phyloP scores from a whole-genome alignment of 2,113 vertebrate genomes.

The Sterna hirundo region DNA sequence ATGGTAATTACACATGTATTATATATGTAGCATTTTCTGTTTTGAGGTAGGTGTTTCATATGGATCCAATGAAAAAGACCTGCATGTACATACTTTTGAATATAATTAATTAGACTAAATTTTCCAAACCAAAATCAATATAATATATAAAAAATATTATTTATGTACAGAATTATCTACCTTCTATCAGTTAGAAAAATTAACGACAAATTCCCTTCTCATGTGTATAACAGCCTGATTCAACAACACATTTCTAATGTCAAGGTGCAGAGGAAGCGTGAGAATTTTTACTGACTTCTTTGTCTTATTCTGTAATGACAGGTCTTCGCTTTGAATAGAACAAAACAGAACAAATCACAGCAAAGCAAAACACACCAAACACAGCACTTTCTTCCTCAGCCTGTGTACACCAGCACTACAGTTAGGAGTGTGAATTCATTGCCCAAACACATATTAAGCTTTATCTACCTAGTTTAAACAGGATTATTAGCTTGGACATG shows the following conservation, averaged over 20 bases:
- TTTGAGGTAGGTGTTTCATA: not conserved
- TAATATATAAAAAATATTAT: not conserved
- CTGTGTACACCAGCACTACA: not conserved
- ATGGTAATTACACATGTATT: not conserved
- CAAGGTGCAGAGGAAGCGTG: not conserved
- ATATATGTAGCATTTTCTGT: not conserved
- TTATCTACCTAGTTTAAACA: not conserved
- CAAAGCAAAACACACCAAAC: not conserved
- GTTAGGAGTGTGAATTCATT: not conserved
- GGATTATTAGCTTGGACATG: not conserved
- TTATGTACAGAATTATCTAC: not conserved
- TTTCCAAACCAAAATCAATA: not conserved
- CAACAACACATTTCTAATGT: not conserved
- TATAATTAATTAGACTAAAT: not conserved
- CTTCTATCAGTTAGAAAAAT: not conserved
- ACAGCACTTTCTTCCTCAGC: not conserved
- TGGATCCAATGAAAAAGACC: not conserved
- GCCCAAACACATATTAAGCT: not conserved
- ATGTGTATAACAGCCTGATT: not conserved
- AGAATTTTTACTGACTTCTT: not conserved
- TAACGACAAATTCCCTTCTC: not conserved
- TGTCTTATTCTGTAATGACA: not conserved
- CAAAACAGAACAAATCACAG: not conserved
- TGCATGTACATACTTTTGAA: not conserved
- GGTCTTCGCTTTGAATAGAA: not conserved